These are phyloP conservation scores for Ceratina calcarata DNA, from an alignment of 1,140 invertebrate genomes.

Conservation along the genomic window DNA sequence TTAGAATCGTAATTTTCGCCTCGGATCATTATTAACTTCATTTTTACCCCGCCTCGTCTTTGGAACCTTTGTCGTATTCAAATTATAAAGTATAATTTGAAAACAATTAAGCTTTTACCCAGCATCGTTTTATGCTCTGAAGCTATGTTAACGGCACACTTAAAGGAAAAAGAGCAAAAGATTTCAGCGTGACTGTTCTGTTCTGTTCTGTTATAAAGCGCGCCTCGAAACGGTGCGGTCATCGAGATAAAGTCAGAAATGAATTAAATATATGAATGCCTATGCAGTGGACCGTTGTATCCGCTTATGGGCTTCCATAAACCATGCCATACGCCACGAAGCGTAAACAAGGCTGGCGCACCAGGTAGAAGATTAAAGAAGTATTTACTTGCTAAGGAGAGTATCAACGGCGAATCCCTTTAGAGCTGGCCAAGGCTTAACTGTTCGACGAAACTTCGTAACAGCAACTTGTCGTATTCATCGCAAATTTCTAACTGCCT, in stretches of 20 bases:
- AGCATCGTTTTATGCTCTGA: neutral
- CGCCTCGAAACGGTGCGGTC: conserved; percentile 9
- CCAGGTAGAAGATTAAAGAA: conserved; percentile 36
- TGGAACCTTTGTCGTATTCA: neutral
- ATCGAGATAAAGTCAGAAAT: conserved; percentile 51
- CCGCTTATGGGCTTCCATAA: conserved; percentile 54
- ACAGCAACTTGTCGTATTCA: conserved; percentile 16
- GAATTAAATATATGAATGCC: conserved; percentile 57
- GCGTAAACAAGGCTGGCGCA: conserved; percentile 46
- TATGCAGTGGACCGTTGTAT: conserved; percentile 59
- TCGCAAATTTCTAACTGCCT: conserved; percentile 5
- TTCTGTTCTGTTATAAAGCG: conserved; percentile 6
- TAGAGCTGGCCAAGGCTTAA: neutral
- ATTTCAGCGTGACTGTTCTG: conserved; percentile 10
- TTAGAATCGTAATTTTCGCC: conserved; percentile 4
- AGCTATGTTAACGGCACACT: conserved; percentile 9
- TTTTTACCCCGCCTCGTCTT: neutral
- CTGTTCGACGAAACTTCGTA: conserved; percentile 2
- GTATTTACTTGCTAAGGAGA: neutral
- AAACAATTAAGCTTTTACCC: neutral
- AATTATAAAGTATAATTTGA: neutral
- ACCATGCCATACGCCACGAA: conserved; percentile 45
- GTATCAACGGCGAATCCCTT: conserved; percentile 8
- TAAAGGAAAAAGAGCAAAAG: conserved; percentile 1
- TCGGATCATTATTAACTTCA: neutral